A percentile compares a stretch with the other conserved stretches of the same genome.
Evolutionary conservation across 2,113 vertebrate genomes (phyloP).

Genomic region (Zingel zingel): DNA sequence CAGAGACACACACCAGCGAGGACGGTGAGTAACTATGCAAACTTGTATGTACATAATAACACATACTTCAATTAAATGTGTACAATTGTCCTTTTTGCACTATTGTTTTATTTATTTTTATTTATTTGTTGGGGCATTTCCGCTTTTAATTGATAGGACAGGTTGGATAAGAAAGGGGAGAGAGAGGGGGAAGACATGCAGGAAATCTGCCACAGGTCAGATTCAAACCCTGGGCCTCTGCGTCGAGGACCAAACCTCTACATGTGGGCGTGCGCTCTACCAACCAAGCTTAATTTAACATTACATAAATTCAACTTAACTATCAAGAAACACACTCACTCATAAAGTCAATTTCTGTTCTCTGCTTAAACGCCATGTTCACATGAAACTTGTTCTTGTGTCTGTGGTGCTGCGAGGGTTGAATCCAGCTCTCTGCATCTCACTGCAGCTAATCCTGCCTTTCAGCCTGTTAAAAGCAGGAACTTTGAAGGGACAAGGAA

Average conservation of each 20-base stretch:
- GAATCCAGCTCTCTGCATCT: conserved; percentile 28
- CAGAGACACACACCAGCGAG: conserved; percentile 96
- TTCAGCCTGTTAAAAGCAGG: conserved; percentile 67
- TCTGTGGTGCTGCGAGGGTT: conserved; percentile 33
- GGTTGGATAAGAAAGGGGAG: too few species aligned
- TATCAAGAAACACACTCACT: too few species aligned
- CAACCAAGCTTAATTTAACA: not conserved
- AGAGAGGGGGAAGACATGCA: too few species aligned
- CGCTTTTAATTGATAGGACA: too few species aligned
- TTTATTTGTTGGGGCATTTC: too few species aligned
- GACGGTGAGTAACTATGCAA: conserved; percentile 86
- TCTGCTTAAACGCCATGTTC: not conserved
- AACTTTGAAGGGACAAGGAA: conserved; percentile 56
- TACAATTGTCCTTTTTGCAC: not conserved
- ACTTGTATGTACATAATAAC: not conserved
- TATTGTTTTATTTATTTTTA: not conserved
- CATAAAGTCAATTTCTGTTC: not conserved
- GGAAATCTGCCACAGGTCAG: too few species aligned
- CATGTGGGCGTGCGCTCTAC: too few species aligned
- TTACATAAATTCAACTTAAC: not conserved
- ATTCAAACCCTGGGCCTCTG: too few species aligned
- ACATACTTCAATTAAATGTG: not conserved
- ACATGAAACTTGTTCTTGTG: not conserved
- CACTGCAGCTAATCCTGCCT: conserved; percentile 70
- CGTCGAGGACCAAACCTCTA: too few species aligned